Percentiles rank a stretch among this genome's conserved stretches.
Evolutionary conservation across 2,113 vertebrate species (phyloP).

Genomic region (Spea bombifrons): DNA sequence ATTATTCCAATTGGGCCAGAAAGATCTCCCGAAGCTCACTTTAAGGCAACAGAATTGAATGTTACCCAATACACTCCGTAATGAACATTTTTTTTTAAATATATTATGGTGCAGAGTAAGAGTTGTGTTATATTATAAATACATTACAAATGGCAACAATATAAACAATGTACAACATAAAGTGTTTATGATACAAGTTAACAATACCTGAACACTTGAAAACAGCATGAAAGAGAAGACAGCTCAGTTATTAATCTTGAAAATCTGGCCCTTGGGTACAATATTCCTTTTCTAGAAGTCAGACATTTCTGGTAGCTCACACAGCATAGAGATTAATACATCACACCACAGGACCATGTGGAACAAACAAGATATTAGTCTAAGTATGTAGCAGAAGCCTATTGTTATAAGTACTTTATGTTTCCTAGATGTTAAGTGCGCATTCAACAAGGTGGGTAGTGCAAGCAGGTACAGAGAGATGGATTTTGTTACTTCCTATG

Average conservation of each 20-base stretch:
- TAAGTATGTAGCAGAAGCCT: background rate
- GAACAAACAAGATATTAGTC: slow-evolving; percentile 15
- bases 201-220: background rate
- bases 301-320: background rate
- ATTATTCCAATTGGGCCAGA: too few species aligned
- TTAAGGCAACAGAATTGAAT: too few species aligned
- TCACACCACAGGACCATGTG: slow-evolving; percentile 10
- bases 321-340: background rate
- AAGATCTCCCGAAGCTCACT: too few species aligned
- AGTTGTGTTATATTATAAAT: too few species aligned
- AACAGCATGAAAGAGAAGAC: background rate
- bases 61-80: too few species aligned
- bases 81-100: too few species aligned
- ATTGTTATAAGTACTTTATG: background rate
- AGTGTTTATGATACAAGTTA: background rate
- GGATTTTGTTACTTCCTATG: slow-evolving; percentile 13
- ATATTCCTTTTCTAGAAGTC: background rate
- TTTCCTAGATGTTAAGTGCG: background rate
- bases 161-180: background rate
- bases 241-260: background rate
- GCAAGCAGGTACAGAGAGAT: slow-evolving; percentile 8
- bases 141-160: background rate
- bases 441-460: background rate
- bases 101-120: too few species aligned
- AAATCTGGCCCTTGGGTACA: background rate